Evolutionary conservation across 2,888 invertebrate species (phyloP).

Genomic region (Meliscaeva auricollis): DNA sequence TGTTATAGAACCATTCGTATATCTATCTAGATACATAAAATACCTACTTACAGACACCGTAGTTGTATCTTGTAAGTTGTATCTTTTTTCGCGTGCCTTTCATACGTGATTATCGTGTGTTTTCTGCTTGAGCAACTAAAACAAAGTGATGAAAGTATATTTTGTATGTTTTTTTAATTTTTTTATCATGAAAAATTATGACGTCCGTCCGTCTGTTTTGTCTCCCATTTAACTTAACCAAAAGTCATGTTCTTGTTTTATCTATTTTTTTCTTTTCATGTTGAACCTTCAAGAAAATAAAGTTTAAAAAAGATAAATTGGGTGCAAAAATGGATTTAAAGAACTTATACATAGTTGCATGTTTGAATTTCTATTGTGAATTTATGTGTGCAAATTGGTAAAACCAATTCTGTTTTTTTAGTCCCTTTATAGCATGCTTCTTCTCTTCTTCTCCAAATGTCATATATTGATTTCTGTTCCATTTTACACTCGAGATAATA

Average conservation of each 20-base stretch:
- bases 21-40: background rate
- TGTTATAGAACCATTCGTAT: background rate
- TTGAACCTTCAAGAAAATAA: too few species aligned
- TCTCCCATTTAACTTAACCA: slow-evolving; percentile 9
- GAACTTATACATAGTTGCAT: background rate
- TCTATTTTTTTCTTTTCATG: background rate
- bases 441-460: slow-evolving; percentile 33
- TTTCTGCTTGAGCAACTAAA: slow-evolving; percentile 67
- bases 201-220: slow-evolving; percentile 51
- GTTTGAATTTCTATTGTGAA: background rate
- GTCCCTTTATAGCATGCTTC: background rate
- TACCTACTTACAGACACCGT: background rate
- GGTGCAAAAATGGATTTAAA: background rate
- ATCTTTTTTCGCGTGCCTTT: slow-evolving; percentile 65
- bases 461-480: slow-evolving; percentile 69
- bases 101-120: slow-evolving; percentile 72
- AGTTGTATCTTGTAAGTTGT: slow-evolving; percentile 17
- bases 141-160: slow-evolving; percentile 55
- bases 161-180: background rate
- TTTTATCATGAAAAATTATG: slow-evolving; percentile 16
- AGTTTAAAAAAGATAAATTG: slow-evolving; percentile 10
- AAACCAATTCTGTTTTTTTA: slow-evolving; percentile 36
- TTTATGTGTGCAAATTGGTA: background rate
- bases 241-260: slow-evolving; percentile 21
- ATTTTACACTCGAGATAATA: slow-evolving; percentile 65